These are phyloP conservation scores for Melolontha melolontha DNA, from an alignment of 2,888 invertebrate species.

Conservation along the genomic window DNA sequence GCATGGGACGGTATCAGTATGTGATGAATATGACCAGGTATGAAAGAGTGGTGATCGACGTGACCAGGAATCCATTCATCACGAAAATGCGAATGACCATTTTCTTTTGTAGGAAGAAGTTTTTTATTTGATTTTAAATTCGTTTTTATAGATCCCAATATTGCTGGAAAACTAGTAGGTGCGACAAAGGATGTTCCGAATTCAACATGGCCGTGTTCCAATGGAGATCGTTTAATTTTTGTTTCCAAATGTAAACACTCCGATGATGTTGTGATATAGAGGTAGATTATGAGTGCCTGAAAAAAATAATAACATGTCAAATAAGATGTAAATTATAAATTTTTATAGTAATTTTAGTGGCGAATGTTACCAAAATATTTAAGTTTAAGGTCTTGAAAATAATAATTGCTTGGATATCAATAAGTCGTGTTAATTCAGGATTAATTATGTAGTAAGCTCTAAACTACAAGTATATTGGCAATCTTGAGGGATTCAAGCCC, in stretches of 20 bases:
- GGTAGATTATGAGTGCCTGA: constrained; percentile 11
- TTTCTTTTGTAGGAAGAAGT: neutral
- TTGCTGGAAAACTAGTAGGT: neutral
- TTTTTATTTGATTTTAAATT: constrained; percentile 14
- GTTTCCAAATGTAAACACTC: constrained; percentile 1
- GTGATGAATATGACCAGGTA: constrained; percentile 53
- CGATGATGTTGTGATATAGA: constrained; percentile 9
- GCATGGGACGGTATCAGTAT: constrained; percentile 48
- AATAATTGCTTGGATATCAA: no score
- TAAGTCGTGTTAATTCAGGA: no score
- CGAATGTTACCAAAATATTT: no score
- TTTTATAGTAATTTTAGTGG: no score
- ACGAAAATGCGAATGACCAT: constrained; percentile 29
- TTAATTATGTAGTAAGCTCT: no score
- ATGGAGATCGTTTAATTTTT: constrained; percentile 36
- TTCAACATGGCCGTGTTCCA: constrained; percentile 41
- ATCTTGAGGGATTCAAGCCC: no score
- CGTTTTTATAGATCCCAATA: constrained; percentile 10
- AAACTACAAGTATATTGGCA: no score
- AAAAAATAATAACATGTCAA: constrained; percentile 1
- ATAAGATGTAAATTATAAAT: neutral
- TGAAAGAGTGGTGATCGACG: constrained; percentile 51
- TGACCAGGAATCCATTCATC: constrained; percentile 50
- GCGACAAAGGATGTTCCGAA: constrained; percentile 12
- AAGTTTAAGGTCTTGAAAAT: no score